phyloP scores from a whole-genome alignment of 2,888 invertebrate species.

The Chrysomela aeneicollis region DNA sequence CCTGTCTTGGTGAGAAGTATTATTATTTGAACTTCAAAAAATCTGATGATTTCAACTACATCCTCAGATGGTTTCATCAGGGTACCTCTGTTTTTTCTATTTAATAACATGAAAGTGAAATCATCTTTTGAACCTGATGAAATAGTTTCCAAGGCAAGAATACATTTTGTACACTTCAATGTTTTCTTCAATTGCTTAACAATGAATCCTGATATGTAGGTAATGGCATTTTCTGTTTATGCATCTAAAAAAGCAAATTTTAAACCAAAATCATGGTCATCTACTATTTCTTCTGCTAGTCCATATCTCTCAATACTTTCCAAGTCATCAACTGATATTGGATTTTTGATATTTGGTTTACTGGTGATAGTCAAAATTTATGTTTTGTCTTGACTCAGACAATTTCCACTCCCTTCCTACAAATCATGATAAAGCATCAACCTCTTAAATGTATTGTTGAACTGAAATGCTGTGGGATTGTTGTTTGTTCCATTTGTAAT shows the following conservation, averaged over 20 bases:
- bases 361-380: conserved; percentile 2
- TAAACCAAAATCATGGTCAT: neutral
- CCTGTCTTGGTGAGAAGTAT: no score
- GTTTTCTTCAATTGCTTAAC: no score
- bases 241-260: no score
- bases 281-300: conserved; percentile 3
- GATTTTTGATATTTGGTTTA: neutral
- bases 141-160: no score
- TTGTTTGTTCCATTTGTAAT: conserved; percentile 10
- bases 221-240: no score
- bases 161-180: neutral
- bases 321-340: neutral
- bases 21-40: no score
- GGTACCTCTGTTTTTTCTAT: no score
- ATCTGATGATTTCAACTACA: no score
- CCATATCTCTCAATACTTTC: neutral
- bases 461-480: conserved; percentile 12
- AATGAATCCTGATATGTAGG: no score
- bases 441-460: conserved; percentile 2
- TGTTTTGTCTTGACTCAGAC: conserved; percentile 5
- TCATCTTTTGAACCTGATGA: no score
- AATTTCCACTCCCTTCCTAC: conserved; percentile 7
- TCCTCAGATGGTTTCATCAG: no score
- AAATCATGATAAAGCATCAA: conserved; percentile 3
- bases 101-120: no score